Evolutionary conservation across 1,140 invertebrate species (phyloP).

Genomic region (Pinna nobilis): DNA sequence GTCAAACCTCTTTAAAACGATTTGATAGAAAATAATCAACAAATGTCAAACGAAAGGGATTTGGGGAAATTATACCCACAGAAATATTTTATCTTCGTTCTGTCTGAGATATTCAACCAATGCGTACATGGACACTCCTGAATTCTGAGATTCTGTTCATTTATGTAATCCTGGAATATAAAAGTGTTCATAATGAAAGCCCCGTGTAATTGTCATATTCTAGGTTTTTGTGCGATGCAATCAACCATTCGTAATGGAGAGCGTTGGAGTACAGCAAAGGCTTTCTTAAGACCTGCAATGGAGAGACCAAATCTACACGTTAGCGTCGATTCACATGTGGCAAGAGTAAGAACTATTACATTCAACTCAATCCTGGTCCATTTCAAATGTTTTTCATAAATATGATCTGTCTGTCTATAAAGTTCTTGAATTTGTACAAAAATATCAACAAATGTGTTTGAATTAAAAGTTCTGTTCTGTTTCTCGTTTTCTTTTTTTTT

Average conservation of each 20-base stretch:
- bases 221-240: conserved; percentile 82
- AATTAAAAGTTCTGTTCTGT: not conserved
- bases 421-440: not conserved
- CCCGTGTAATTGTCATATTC: too few species aligned
- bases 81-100: too few species aligned
- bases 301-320: conserved; percentile 85
- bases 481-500: not conserved
- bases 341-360: conserved; percentile 23
- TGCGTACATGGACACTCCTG: too few species aligned
- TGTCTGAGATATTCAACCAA: too few species aligned
- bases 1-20: too few species aligned
- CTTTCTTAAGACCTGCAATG: conserved; percentile 88
- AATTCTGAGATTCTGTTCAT: too few species aligned
- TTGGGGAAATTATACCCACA: too few species aligned
- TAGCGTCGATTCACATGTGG: not conserved
- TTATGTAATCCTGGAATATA: too few species aligned
- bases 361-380: too few species aligned
- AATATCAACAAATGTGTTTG: not conserved
- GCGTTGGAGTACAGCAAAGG: conserved; percentile 92
- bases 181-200: too few species aligned
- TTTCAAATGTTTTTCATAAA: not conserved
- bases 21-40: too few species aligned
- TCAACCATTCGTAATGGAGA: conserved; percentile 88
- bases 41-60: too few species aligned
- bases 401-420: not conserved